phyloP scores from a whole-genome alignment of 2,113 vertebrate genomes.

The Suncus etruscus region DNA sequence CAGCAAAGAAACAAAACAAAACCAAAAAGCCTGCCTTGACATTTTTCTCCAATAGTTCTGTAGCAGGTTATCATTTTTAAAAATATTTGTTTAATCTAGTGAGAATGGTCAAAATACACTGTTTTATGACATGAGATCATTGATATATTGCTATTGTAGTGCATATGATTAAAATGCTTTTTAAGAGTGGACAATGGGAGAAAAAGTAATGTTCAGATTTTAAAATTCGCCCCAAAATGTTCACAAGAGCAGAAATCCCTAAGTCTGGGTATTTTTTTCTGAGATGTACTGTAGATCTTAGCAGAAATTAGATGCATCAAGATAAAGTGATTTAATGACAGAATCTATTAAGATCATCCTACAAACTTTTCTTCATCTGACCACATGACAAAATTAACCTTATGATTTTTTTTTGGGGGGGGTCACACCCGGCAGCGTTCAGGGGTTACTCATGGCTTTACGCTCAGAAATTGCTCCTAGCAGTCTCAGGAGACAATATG shows the following conservation, averaged over 20 bases:
- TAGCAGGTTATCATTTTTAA: conserved; percentile 29
- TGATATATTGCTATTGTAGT: conserved; percentile 12
- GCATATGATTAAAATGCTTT: conserved; percentile 4
- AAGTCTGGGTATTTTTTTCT: background rate
- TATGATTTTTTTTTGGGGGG: too few species aligned
- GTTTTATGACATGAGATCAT: conserved; percentile 41
- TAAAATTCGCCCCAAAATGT: background rate
- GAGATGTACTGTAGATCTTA: background rate
- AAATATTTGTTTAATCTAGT: background rate
- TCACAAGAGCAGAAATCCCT: background rate
- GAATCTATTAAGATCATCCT: background rate
- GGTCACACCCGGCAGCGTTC: too few species aligned
- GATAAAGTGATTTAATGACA: background rate
- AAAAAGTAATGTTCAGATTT: background rate
- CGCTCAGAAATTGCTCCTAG: too few species aligned
- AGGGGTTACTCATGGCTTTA: too few species aligned
- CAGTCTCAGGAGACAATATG: too few species aligned
- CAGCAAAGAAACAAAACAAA: background rate
- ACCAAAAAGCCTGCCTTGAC: background rate
- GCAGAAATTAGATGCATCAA: background rate
- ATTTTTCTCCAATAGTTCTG: conserved; percentile 1
- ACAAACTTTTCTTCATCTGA: background rate
- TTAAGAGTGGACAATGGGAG: background rate
- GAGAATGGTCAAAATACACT: conserved; percentile 37
- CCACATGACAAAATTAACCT: background rate